Percentiles rank a stretch among this genome's conserved stretches.
phyloP scores from a whole-genome alignment of 2,797 vertebrate genomes.

The Gallinago stenura region DNA sequence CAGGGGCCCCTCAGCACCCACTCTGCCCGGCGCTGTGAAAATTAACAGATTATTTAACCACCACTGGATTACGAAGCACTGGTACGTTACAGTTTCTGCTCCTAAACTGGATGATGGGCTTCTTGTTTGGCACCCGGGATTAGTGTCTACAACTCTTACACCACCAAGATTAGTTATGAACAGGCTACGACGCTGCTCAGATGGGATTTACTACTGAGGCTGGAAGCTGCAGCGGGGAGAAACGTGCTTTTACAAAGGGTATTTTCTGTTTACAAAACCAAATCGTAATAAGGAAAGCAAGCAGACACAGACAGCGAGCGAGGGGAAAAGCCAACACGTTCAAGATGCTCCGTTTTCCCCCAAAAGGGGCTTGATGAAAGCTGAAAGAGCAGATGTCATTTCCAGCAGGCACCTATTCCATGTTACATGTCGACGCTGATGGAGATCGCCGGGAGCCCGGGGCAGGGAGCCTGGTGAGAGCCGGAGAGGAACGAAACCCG shows the following conservation, averaged over 20 bases:
- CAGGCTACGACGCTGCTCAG: neutral
- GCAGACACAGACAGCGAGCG: neutral
- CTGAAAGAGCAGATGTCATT: neutral
- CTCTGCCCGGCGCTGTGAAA: neutral
- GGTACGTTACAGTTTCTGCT: neutral
- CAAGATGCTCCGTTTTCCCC: accelerated
- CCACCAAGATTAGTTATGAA: neutral
- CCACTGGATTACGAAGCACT: neutral
- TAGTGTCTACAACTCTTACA: accelerated
- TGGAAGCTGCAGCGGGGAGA: neutral
- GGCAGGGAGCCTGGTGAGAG: neutral
- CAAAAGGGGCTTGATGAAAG: neutral
- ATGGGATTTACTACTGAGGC: neutral
- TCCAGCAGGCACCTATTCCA: neutral
- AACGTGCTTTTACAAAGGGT: neutral
- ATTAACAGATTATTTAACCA: neutral
- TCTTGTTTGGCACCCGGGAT: neutral
- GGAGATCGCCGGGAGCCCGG: neutral
- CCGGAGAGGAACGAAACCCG: neutral
- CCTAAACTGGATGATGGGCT: neutral
- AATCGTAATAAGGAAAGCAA: neutral
- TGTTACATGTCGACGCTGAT: neutral
- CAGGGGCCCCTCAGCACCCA: neutral
- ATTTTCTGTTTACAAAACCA: neutral
- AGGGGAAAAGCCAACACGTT: neutral